Base-by-base conservation (phyloP, 37 sponge, comb jelly and placozoan genomes). In the Tethya wilhelma region DNA sequence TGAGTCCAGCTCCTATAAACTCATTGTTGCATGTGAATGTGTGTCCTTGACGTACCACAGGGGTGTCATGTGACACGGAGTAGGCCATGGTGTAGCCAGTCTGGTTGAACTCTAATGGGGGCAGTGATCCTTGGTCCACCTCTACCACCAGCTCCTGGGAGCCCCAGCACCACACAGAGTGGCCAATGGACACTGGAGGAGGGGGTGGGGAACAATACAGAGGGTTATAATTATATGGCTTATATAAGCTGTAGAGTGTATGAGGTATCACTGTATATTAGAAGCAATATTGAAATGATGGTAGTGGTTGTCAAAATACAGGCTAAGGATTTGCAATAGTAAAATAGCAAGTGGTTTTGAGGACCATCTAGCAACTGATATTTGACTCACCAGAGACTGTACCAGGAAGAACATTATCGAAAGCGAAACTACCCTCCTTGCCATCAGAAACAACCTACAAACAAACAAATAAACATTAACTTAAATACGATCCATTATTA, bases 91-190 rank as follows among this genome's bases (percentile, higher is more conserved):
- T 29, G 38, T 75, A 90, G 40, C 90, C 90, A 55, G 63, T 79
- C 25, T 90, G 90, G 25, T 42, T 41, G 43, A 90, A 84, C 20
- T 33, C 2, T 40, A 90, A 23, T 4, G 60, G 30, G 9, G 75
- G 32, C 17, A 25, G 37, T 3, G 37, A 38, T 1, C 56, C 80
- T 1, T 43, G 67, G 11, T 42, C 59, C 12, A 93, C 68, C 14
- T 58, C 68, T 8, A 83, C 69, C 1, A 3, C 38, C 14, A 81
- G 2, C 0, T 55, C 62, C 20, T 71, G 23, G 9, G 74, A 71
- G 25, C 73, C 63, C 94, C 94, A 93, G 67, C 94, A 93, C 94
- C 94, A 93, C 7, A 20, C 39, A 8, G 72, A 36, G 65, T 85
- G 46, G 29, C 68, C 75, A 38, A 90, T 20, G 4, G 38, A 37